phyloP scores from a whole-genome alignment of 2,888 invertebrate species.

The Tromatobia lineatoria region DNA sequence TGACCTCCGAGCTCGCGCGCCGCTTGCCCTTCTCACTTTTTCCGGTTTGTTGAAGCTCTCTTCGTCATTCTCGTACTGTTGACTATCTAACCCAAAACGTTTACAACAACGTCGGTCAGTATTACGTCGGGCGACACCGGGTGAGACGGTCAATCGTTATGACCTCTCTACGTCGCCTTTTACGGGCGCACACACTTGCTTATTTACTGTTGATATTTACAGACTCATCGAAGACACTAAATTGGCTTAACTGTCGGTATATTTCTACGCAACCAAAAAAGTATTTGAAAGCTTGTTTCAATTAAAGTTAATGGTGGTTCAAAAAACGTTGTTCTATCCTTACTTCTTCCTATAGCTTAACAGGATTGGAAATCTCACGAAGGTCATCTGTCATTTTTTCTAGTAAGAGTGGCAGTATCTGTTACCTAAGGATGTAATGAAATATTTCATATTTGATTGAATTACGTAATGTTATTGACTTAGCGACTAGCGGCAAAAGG shows the following conservation, averaged over 20 bases:
- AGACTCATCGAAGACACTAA: neutral
- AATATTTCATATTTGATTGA: no score
- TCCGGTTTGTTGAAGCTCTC: slow-evolving; percentile 13
- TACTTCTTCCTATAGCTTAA: no score
- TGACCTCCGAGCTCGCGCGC: slow-evolving; percentile 70
- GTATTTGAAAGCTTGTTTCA: no score
- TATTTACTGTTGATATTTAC: neutral
- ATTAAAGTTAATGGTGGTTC: no score
- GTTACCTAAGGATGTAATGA: no score
- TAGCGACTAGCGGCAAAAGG: no score
- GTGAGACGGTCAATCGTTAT: neutral
- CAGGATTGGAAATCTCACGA: no score
- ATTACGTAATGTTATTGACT: no score
- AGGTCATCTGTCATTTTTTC: no score
- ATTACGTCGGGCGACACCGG: neutral
- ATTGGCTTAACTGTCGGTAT: neutral
- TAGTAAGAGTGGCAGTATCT: no score
- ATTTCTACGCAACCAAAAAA: no score
- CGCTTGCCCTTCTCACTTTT: slow-evolving; percentile 38
- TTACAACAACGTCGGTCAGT: neutral
- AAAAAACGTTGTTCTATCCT: no score
- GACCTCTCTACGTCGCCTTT: neutral
- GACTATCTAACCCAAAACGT: slow-evolving; percentile 11
- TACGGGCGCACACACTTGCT: neutral
- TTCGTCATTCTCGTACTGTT: neutral